Evolutionary conservation across 2,888 invertebrate genomes (phyloP), one percentile per base, ranked within the genome.

Genomic region (Diaphora mendica): DNA sequence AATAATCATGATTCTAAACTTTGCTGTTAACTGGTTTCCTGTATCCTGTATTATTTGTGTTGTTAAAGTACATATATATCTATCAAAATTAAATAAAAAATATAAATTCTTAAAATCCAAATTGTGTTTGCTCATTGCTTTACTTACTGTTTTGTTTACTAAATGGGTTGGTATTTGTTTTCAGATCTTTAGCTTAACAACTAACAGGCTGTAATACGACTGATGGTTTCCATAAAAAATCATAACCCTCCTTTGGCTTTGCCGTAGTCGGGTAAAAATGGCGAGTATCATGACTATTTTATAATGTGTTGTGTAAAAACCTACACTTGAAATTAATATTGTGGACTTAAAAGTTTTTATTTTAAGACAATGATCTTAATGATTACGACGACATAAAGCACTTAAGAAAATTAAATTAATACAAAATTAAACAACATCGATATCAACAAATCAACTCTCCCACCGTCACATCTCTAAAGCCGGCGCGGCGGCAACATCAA

Each of bases 401-500:
- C 1, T 30, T 30, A 7, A 62, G 0, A 1, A 26, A 62, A 62
- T 30, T 17, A 2, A 17, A 62, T 17, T 26, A 62, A 13, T 30
- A 62, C 15, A 79, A 88, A 76, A 69, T 20, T 30, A 62, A 5
- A 64, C 71, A 79, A 72, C 44, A 89, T 90, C 90, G 88, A 89
- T 79, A 89, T 76, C 76, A 78, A 85, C 82, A 85, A 74, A 76
- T 73, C 76, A 83, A 79, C 87, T 86, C 84, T 77, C 80, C 72
- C 81, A 81, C 79, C 71, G 72, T 74, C 83, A 78, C 94, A 91
- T 79, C 93, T 81, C 92, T 93, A 87, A 80, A 87, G 90, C 89
- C 94, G 92, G 92, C 88, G 89, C 90, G 91, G 94, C 95, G 95
- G 95, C 94, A 92, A 91, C 93, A 91, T 95, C 95, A 95, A 95